Base-by-base conservation (phyloP, 1,140 invertebrate genomes). In the Phymastichus coffea region DNA sequence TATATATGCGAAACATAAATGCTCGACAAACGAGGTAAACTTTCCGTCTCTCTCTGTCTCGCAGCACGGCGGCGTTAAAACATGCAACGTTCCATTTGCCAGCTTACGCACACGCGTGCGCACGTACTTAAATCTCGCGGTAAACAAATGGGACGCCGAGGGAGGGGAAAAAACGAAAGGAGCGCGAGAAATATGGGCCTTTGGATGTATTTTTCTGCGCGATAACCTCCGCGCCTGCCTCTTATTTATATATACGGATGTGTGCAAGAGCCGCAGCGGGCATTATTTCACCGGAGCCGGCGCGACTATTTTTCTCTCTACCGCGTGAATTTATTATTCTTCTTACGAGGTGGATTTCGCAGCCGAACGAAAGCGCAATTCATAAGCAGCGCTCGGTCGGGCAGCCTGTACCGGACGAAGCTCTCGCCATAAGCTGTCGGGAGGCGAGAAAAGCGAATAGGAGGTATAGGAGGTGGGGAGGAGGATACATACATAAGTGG, bases 171-270 rank as follows among this genome's bases (percentile, higher is more conserved):
- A 30, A 44, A 23, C 40, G 7, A 35, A 33, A 41, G 25, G 19
- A 28, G 37, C 55, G 66, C 59, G 55, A 66, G 54, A 70, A 68
- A 66, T 66, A 52, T 53, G 65, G 48, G 63, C 63, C 63, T 57
- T 35, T 51, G 57, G 38, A 22, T 10, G 38, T 28, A 43, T 33
- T 43, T 30, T 55, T 15, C 19, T 44, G 19, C 35, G 28, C 26
- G 10, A 28, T 35, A 14, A 35, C 25, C 57, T 64, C 38, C 37
- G 40, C 54, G 44, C 57, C 67, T n/a, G n/a, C n/a, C n/a, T n/a
- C n/a, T n/a, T n/a, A n/a, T n/a, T n/a, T n/a, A n/a, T n/a, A n/a
- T n/a, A n/a, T n/a, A n/a, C n/a, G n/a, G n/a, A n/a, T n/a, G n/a
- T n/a, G n/a, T n/a, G n/a, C n/a, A n/a, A n/a, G n/a, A n/a, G n/a